phyloP scores from a whole-genome alignment of 2,888 invertebrate genomes.

The Thecocarcelia acutangulata region DNA sequence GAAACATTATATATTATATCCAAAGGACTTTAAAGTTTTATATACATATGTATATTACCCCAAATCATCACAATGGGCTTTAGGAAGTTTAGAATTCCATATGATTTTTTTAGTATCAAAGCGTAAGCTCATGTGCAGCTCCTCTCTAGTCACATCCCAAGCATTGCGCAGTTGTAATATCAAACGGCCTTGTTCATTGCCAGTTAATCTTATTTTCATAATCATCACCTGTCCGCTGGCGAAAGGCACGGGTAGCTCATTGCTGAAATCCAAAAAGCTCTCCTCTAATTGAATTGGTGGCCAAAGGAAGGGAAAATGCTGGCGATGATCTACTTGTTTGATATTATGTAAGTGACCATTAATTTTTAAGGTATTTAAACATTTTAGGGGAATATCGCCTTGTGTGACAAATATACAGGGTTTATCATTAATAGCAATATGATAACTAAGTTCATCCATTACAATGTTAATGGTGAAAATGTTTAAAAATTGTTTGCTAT shows the following conservation, averaged over 20 bases:
- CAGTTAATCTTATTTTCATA: conserved; percentile 46
- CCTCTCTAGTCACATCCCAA: conserved; percentile 49
- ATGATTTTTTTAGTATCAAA: conserved; percentile 51
- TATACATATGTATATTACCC: conserved; percentile 25
- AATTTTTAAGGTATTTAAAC: conserved; percentile 49
- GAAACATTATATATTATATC: background rate
- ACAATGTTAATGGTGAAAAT: conserved; percentile 47
- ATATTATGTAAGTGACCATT: conserved; percentile 51
- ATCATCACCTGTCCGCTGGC: conserved; percentile 47
- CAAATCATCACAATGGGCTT: conserved; percentile 36
- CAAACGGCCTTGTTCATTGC: conserved; percentile 54
- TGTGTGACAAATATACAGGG: conserved; percentile 54
- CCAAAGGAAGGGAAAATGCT: conserved; percentile 58
- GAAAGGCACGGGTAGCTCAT: conserved; percentile 54
- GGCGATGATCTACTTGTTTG: conserved; percentile 57
- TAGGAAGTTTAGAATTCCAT: conserved; percentile 48
- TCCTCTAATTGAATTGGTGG: conserved; percentile 56
- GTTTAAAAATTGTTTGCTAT: conserved; percentile 11
- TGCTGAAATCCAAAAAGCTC: conserved; percentile 45
- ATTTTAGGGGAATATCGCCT: conserved; percentile 7
- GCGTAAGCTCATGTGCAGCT: conserved; percentile 57
- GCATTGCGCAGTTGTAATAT: conserved; percentile 58
- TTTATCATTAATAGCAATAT: conserved; percentile 51
- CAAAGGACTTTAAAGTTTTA: no score
- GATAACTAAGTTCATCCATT: conserved; percentile 57